These are phyloP conservation scores for Bombus confusus DNA, from an alignment of 1,140 invertebrate species.

Conservation along the genomic window DNA sequence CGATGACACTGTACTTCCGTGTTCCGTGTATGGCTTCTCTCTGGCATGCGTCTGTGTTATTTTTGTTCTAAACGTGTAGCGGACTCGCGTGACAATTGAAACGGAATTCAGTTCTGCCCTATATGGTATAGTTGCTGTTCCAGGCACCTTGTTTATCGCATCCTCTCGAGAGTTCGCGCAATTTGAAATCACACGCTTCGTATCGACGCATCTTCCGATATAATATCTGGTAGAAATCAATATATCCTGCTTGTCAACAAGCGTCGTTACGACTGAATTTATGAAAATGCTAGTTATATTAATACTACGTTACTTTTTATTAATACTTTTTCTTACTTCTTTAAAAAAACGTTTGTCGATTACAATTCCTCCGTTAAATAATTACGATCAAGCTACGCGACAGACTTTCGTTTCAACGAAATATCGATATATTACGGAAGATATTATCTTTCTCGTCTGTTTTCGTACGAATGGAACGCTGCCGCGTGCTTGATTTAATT, in stretches of 20 bases:
- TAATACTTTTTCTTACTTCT: no score
- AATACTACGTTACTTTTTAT: no score
- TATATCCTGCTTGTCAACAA: not conserved
- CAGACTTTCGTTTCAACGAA: not conserved
- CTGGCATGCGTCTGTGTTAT: not conserved
- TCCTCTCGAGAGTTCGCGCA: not conserved
- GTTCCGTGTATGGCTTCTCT: slow-evolving; percentile 10
- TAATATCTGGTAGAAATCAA: not conserved
- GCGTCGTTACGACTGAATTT: not conserved
- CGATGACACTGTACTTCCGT: not conserved
- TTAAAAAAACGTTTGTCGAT: no score
- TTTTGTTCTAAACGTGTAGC: not conserved
- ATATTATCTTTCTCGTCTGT: not conserved
- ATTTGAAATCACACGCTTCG: not conserved
- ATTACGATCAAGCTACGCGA: no score
- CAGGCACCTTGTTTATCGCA: not conserved
- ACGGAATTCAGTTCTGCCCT: not conserved
- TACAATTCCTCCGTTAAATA: no score
- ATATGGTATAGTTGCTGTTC: not conserved
- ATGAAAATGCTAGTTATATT: no score
- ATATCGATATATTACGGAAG: not conserved
- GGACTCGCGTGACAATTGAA: not conserved
- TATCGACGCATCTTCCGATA: not conserved
- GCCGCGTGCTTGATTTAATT: not conserved
- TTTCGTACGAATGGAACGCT: not conserved